Base-by-base conservation (phyloP, 2,113 vertebrate genomes). In the Centropus bengalensis region DNA sequence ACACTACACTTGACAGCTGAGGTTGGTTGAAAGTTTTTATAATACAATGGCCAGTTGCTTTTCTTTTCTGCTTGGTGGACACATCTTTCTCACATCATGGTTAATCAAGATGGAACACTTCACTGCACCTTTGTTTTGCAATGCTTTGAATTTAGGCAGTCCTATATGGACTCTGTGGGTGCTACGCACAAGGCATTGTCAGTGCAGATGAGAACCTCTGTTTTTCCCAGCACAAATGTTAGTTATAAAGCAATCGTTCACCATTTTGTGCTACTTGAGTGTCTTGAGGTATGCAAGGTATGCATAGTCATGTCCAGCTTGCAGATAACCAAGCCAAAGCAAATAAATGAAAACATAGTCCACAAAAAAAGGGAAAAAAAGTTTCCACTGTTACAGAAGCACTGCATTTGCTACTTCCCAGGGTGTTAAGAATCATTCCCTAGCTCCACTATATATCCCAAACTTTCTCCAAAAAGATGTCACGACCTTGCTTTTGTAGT, bases 151-250 rank as follows among this genome's bases (percentile, higher is more conserved):
- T 75, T 58, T 45, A 49, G 18, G 44, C 52, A 69, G 40, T 24
- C 60, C 66, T 14, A 10, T 6, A 36, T 0, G 7, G 22, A 45
- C 8, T 19, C 58, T 1, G 4, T 12, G 21, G 24, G n/a, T 24
- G 44, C 69, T 47, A 17, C 0, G 0, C 40, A 71, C 17, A n/a
- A 69, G 67, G 55, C 82, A 59, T 55, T 23, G 19, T 44, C 2
- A 0, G 60, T 54, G 68, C 89, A 89, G 66, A 36, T 5, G 21
- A 71, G 36, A 81, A 78, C 12, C 32, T 86, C 21, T 26, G n/a
- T 8, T 62, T 60, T 89, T 79, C 40, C 49, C 42, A 82, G 36
- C 1, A 3, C 36, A 27, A 7, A 0, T 40, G 52, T 63, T 77
- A 81, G 42, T 78, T 38, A 76, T 26, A 76, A 87, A 82, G 45